These are phyloP conservation scores for Cetonia aurata DNA, from an alignment of 2,888 invertebrate genomes.

Conservation along the genomic window DNA sequence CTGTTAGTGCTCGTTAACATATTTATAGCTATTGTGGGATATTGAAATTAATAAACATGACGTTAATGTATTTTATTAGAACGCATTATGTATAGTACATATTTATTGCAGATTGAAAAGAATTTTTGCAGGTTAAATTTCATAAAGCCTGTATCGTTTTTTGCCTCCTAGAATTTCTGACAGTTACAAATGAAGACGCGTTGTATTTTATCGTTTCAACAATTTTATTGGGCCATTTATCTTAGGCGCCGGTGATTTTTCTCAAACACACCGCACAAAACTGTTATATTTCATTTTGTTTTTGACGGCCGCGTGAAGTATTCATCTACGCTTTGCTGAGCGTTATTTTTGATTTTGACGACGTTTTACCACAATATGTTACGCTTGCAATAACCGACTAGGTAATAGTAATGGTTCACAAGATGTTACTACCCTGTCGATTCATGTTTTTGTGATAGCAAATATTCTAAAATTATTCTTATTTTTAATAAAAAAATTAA, in stretches of 20 bases:
- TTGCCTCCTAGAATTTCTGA: slow-evolving; percentile 30
- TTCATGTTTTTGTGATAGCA: too few species aligned
- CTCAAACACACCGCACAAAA: slow-evolving; percentile 10
- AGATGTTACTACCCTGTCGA: too few species aligned
- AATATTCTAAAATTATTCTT: too few species aligned
- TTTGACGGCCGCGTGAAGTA: slow-evolving; percentile 13
- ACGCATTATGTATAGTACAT: background rate
- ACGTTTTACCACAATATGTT: background rate
- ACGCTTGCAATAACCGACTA: too few species aligned
- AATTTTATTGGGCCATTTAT: slow-evolving; percentile 40
- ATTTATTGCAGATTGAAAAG: background rate
- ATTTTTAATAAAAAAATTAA: too few species aligned
- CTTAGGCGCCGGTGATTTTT: slow-evolving; percentile 18
- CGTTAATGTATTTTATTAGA: background rate
- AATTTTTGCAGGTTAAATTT: background rate
- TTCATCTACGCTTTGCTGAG: background rate
- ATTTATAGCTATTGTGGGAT: too few species aligned
- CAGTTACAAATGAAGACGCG: slow-evolving; percentile 39
- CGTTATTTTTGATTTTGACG: slow-evolving; percentile 31
- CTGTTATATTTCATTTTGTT: slow-evolving; percentile 5
- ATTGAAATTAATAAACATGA: background rate
- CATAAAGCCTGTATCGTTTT: slow-evolving; percentile 17
- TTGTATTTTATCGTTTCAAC: slow-evolving; percentile 35
- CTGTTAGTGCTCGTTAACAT: too few species aligned
- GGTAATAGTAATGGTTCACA: too few species aligned